Conservation (phyloP, 2,888 invertebrate species). For the Pemphredon lugubris region DNA sequence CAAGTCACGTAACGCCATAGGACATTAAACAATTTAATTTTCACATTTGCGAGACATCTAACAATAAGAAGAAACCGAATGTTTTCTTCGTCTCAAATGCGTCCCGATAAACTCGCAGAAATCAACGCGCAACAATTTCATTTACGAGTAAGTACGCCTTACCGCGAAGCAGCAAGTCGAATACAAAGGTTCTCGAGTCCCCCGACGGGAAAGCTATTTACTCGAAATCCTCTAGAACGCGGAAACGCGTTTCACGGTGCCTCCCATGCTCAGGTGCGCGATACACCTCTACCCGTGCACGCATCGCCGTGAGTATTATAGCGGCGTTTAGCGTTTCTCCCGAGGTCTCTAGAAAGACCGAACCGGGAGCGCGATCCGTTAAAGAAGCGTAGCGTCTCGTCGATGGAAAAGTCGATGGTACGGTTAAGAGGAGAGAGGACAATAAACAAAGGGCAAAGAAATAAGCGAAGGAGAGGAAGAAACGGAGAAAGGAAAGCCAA, state of each 20-base stretch:
- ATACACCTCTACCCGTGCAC: neutral
- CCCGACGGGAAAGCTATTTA: neutral
- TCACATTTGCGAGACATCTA: no score
- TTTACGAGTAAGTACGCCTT: no score
- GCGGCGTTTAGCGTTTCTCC: neutral
- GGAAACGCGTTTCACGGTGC: neutral
- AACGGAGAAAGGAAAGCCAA: constrained; percentile 41
- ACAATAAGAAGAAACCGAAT: no score
- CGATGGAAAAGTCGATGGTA: neutral
- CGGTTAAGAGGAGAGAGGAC: neutral
- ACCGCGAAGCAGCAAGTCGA: no score
- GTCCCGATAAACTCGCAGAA: no score
- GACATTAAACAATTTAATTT: no score
- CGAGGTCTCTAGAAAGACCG: neutral
- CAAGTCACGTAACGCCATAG: no score
- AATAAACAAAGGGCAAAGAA: neutral
- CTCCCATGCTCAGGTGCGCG: neutral
- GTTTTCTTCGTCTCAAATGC: no score
- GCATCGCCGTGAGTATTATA: constrained; percentile 8
- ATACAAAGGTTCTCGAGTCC: neutral
- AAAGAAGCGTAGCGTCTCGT: neutral
- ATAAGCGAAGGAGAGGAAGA: constrained; percentile 8
- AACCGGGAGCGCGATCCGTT: constrained; percentile 9
- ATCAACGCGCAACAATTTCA: no score
- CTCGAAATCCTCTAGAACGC: neutral